Percentiles rank a stretch among this genome's conserved stretches.
These are phyloP conservation scores for Aythya fuligula DNA, from an alignment of 2,797 vertebrate genomes.

Conservation along the genomic window DNA sequence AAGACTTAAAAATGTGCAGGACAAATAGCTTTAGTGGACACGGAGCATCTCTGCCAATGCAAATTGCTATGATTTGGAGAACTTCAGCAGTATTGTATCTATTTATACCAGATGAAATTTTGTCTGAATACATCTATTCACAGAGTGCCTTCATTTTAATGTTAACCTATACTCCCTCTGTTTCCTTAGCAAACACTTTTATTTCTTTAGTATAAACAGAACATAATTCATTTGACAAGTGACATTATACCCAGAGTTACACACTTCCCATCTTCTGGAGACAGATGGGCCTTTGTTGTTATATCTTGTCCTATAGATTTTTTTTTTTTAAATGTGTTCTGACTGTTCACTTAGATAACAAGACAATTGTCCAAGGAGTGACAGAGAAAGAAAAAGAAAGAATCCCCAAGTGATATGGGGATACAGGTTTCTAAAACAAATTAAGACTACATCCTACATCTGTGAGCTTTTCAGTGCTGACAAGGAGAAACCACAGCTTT, in stretches of 20 bases:
- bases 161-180: neutral
- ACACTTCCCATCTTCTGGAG: neutral
- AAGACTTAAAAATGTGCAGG: neutral
- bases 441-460: neutral
- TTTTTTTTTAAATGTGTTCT: conserved; percentile 16
- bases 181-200: conserved; percentile 19
- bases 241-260: conserved; percentile 39
- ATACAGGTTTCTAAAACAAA: neutral
- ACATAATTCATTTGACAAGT: conserved; percentile 42
- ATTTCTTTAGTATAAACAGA: conserved; percentile 25
- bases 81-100: neutral
- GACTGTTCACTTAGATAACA: conserved; percentile 13
- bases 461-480: neutral
- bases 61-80: neutral
- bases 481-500: neutral
- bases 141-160: neutral
- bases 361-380: neutral
- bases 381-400: conserved; percentile 2
- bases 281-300: conserved; percentile 21
- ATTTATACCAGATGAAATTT: neutral
- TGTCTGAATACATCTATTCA: neutral
- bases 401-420: neutral
- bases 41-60: neutral
- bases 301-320: conserved; percentile 14
- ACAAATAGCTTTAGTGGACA: neutral